Conservation (phyloP, 92 coral and sea anemone genomes). For the Plumapathes pennacea region DNA sequence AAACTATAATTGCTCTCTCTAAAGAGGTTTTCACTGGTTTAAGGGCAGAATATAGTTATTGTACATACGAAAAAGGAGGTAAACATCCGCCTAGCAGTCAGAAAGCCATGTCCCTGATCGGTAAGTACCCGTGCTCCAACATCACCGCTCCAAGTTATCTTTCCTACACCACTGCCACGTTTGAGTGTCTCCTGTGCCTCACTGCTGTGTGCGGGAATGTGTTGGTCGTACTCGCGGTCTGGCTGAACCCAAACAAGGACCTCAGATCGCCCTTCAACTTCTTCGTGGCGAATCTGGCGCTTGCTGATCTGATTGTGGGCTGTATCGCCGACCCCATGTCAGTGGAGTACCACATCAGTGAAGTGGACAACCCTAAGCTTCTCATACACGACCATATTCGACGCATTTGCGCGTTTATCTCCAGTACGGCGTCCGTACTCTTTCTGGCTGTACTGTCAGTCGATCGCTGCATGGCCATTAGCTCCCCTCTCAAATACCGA, state of each 20-base stretch:
- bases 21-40: no score
- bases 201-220: slow-evolving; percentile 77
- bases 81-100: no score
- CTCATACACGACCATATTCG: neutral
- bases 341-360: slow-evolving; percentile 52
- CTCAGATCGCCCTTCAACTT: slow-evolving; percentile 79
- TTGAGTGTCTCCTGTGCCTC: slow-evolving; percentile 36
- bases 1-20: no score
- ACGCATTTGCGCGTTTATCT: slow-evolving; percentile 11
- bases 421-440: slow-evolving; percentile 75
- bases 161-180: slow-evolving; percentile 66
- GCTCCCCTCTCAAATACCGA: slow-evolving; percentile 58
- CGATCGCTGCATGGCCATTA: slow-evolving; percentile 70
- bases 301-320: slow-evolving; percentile 87
- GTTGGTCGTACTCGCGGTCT: slow-evolving; percentile 71
- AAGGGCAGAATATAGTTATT: no score
- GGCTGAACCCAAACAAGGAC: slow-evolving; percentile 72
- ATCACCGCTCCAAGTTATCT: slow-evolving; percentile 59
- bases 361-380: slow-evolving; percentile 27
- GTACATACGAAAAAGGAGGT: no score
- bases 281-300: slow-evolving; percentile 68
- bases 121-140: slow-evolving; percentile 43
- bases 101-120: slow-evolving; percentile 43
- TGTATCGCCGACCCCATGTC: slow-evolving; percentile 66
- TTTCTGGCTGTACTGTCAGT: slow-evolving; percentile 63